phyloP scores from a whole-genome alignment of 2,797 vertebrate genomes.

The Spheniscus humboldti region DNA sequence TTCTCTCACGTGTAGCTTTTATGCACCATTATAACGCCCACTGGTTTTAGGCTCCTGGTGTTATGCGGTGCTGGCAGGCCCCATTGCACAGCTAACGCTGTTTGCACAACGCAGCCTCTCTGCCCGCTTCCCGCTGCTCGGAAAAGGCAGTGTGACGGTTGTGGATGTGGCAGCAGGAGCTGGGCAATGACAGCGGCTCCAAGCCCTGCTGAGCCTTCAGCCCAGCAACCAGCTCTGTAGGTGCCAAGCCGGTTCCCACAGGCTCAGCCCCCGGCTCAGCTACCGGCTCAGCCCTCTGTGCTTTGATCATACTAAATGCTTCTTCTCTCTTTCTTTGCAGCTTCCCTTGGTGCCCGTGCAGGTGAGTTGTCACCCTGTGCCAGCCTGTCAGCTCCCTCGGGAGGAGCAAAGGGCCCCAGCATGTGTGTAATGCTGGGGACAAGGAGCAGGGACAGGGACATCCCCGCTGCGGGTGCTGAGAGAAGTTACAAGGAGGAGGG shows the following conservation, averaged over 20 bases:
- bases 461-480: neutral
- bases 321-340: neutral
- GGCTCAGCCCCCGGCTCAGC: neutral
- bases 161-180: neutral
- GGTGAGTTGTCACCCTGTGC: neutral
- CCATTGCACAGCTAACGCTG: neutral
- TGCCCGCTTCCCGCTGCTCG: neutral
- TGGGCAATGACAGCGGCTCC: neutral
- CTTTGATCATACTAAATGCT: neutral
- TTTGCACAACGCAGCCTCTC: too few relatives aligned
- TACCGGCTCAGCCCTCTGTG: neutral
- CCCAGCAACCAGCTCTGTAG: too few relatives aligned
- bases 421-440: neutral
- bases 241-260: neutral
- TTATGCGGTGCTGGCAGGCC: neutral
- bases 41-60: neutral
- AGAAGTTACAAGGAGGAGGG: neutral
- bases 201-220: neutral
- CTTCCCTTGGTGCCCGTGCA: neutral
- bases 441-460: neutral
- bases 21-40: accelerated
- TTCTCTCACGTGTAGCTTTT: neutral
- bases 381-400: neutral
- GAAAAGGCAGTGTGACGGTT: neutral
- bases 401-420: neutral